Base-by-base conservation (phyloP, 2,797 vertebrate genomes). In the Microtus obscurus region DNA sequence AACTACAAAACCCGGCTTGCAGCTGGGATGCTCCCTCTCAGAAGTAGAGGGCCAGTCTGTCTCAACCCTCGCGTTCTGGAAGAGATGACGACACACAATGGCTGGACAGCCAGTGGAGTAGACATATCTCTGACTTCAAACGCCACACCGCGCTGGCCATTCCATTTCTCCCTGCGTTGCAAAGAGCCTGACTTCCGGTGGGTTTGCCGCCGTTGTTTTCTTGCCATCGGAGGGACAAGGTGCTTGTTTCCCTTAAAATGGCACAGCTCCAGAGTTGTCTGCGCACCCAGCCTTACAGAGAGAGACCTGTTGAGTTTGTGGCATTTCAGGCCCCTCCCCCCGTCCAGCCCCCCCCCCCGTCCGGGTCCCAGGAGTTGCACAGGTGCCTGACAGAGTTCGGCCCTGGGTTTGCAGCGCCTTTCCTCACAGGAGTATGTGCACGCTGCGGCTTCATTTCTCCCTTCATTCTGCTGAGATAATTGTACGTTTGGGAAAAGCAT, bases 381-480 rank as follows among this genome's bases (percentile, higher is more conserved):
- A 4, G 31, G 88, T 0, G 29, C 40, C 82, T 2, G 21, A 34
- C 13, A 67, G 53, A 63, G 51, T 63, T 45, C 13, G 0, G 8
- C 25, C 16, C 43, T 82, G 10, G 0, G 0, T 73, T n/a, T 63
- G 40, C 37, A 14, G 34, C 59, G 23, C 53, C 65, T 45, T 81
- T 34, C 6, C 29, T 31, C 83, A 27, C 19, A 17, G 16, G 5
- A 4, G 76, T 2, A 21, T 6, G 34, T 6, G 2, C 13, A 9
- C 40, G 1, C 37, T 25, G 48, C 53, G 17, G 0, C 71, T 74
- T 87, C 65, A 53, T 59, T 48, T 77, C 65, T 51, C 37, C 17
- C 27, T 96, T 76, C 27, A 11, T 65, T 90, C 93, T 85, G 65
- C 82, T 88, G 87, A 25, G 63, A 65, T 94, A 88, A 94, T 89